These are phyloP conservation scores for Myrmecophaga tridactyla DNA, from an alignment of 2,113 vertebrate species.

Conservation along the genomic window DNA sequence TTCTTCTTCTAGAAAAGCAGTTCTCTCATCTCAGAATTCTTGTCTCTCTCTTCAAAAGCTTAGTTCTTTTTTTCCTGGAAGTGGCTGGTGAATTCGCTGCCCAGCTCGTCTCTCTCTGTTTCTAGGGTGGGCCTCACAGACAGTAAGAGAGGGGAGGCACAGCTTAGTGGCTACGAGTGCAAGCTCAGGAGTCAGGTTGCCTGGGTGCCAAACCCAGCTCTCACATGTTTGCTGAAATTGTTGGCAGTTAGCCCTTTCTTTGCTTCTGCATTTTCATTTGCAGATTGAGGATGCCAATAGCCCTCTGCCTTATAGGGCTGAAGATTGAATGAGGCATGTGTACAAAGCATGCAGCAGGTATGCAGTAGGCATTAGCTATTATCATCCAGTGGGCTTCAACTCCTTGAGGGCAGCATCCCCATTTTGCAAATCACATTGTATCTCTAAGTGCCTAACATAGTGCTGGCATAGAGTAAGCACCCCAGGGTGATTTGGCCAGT, in stretches of 20 bases:
- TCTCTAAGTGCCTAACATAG: background rate
- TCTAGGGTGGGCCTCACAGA: background rate
- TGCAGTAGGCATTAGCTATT: background rate
- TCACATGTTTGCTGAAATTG: background rate
- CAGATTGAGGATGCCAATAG: background rate
- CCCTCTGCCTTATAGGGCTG: background rate
- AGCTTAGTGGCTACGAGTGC: too few relatives aligned
- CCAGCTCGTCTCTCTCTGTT: background rate
- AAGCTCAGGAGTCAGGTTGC: background rate
- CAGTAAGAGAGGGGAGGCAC: too few relatives aligned
- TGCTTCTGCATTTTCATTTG: background rate
- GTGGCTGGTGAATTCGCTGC: background rate
- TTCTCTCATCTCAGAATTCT: background rate
- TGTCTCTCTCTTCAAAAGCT: background rate
- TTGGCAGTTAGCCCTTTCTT: background rate
- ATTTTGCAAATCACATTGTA: background rate
- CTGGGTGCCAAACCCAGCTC: background rate
- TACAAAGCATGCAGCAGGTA: background rate
- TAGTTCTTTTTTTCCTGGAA: background rate
- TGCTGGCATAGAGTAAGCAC: background rate
- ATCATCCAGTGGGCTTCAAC: background rate
- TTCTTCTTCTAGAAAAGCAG: background rate
- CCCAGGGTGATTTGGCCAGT: background rate
- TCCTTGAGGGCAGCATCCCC: background rate
- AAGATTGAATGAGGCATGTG: background rate